Evolutionary conservation across 2,797 vertebrate genomes (phyloP).

Genomic region (Denticeps clupeoides): DNA sequence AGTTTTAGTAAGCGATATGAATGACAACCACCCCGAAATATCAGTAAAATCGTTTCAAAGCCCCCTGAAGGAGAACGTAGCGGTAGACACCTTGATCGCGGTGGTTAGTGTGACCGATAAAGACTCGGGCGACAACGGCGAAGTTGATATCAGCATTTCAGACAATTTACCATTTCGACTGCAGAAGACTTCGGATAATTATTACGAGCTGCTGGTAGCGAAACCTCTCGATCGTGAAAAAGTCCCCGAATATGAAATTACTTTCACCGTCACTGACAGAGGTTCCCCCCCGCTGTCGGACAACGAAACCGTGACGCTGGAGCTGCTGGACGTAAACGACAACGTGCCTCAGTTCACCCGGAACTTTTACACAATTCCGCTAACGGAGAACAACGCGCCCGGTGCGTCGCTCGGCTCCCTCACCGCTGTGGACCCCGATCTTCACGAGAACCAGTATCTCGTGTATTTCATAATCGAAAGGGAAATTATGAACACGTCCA

Average conservation of each 20-base stretch:
- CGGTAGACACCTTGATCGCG: constrained; percentile 39
- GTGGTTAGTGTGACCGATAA: constrained; percentile 43
- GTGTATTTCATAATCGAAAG: constrained; percentile 33
- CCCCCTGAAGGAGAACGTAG: constrained; percentile 37
- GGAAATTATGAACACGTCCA: constrained; percentile 20
- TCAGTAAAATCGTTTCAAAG: constrained; percentile 39
- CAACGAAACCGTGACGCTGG: constrained; percentile 26
- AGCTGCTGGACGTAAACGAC: constrained; percentile 31
- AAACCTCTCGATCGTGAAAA: constrained; percentile 29
- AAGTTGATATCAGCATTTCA: constrained; percentile 31
- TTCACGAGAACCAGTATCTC: constrained; percentile 35
- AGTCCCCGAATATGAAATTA: constrained; percentile 28
- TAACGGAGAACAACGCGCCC: constrained; percentile 29
- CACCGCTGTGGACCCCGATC: constrained; percentile 32
- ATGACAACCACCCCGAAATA: constrained; percentile 52
- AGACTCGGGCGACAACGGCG: constrained; percentile 39
- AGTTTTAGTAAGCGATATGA: constrained; percentile 46
- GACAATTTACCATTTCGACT: constrained; percentile 30
- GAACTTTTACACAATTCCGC: constrained; percentile 23
- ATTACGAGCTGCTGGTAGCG: constrained; percentile 27
- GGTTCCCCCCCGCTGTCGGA: constrained; percentile 22
- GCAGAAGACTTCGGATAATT: constrained; percentile 34
- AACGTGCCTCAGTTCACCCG: constrained; percentile 26
- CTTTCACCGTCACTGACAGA: constrained; percentile 24
- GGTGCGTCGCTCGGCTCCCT: constrained; percentile 22